phyloP scores from a whole-genome alignment of 2,797 vertebrate genomes.

The Tauraco hartlaubi region DNA sequence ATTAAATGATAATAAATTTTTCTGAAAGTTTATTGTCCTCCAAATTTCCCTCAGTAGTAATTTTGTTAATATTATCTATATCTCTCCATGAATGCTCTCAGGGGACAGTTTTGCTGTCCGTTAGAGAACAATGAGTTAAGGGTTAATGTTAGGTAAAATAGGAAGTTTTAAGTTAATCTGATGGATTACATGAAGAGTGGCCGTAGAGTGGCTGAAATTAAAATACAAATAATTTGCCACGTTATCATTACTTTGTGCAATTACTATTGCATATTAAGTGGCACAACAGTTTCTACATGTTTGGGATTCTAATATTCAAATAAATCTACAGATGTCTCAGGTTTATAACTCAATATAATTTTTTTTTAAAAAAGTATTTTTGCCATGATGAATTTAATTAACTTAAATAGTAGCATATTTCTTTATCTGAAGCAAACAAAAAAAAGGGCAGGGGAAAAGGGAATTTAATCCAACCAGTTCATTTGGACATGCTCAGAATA shows the following conservation, averaged over 20 bases:
- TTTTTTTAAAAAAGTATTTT: neutral
- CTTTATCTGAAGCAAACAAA: neutral
- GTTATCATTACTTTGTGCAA: neutral
- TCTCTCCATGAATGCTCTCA: neutral
- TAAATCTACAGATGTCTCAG: neutral
- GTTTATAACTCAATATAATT: neutral
- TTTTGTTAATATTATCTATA: neutral
- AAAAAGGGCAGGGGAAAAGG: accelerated
- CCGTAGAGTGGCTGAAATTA: neutral
- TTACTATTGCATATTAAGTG: neutral
- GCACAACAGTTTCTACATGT: neutral
- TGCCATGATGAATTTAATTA: neutral
- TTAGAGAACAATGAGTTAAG: neutral
- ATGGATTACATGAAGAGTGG: neutral
- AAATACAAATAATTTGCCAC: neutral
- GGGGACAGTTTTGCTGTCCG: neutral
- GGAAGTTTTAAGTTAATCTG: neutral
- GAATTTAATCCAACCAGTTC: neutral
- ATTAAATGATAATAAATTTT: neutral
- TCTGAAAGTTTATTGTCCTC: neutral
- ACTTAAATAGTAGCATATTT: neutral
- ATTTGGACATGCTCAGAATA: neutral
- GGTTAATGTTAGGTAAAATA: neutral
- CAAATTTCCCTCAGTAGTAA: neutral
- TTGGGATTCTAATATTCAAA: neutral